A percentile compares a stretch with the other conserved stretches of the same genome.
phyloP scores from a whole-genome alignment of 2,113 vertebrate genomes.

The Dissostichus mawsoni region DNA sequence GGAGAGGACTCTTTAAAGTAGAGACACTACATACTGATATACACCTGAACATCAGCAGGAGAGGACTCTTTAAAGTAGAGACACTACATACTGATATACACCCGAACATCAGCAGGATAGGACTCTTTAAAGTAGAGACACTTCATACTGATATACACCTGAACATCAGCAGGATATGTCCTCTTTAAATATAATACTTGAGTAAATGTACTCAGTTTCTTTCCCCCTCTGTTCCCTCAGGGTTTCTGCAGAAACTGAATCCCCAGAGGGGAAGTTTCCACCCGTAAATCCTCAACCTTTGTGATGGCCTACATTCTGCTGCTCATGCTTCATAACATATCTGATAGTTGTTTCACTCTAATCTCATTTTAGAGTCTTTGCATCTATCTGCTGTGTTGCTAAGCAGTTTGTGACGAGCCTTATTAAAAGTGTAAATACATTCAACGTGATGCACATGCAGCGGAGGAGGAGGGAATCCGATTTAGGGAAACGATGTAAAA shows the following conservation, averaged over 20 bases:
- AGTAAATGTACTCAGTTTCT: too few relatives aligned
- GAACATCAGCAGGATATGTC: too few relatives aligned
- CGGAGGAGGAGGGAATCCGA: conserved; percentile 25
- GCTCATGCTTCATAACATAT: conserved; percentile 26
- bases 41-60: too few relatives aligned
- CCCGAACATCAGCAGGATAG: too few relatives aligned
- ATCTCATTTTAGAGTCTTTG: conserved; percentile 2
- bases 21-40: too few relatives aligned
- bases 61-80: too few relatives aligned
- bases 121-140: too few relatives aligned
- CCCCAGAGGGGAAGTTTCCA: conserved; percentile 63
- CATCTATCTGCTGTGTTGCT: not conserved
- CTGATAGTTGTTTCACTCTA: not conserved
- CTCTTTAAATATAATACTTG: too few relatives aligned
- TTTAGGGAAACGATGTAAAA: conserved; percentile 32
- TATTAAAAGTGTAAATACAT: conserved; percentile 15
- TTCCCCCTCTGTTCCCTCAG: conserved; percentile 20
- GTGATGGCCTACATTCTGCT: conserved; percentile 55
- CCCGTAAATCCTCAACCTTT: conserved; percentile 67
- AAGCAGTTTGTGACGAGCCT: conserved; percentile 18
- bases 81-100: too few relatives aligned
- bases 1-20: too few relatives aligned
- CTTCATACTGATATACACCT: too few relatives aligned
- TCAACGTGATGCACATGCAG: conserved; percentile 2
- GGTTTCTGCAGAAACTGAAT: conserved; percentile 33